Evolutionary conservation across 2,888 invertebrate genomes (phyloP).

Genomic region (Patella ulyssiponensis): DNA sequence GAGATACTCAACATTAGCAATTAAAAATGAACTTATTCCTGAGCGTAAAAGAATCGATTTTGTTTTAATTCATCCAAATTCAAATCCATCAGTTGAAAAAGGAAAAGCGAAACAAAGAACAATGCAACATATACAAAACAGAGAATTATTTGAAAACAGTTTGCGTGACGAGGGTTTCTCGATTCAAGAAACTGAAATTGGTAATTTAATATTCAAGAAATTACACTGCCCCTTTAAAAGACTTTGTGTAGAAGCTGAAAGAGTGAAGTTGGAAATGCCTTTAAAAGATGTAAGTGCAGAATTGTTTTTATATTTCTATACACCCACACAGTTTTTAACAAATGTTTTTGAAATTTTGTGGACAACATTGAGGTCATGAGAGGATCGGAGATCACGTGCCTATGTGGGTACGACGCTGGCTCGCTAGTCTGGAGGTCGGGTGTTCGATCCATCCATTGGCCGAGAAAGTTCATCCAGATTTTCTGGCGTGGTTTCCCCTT

Average conservation of each 20-base stretch:
- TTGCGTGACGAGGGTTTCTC: slow-evolving; percentile 61
- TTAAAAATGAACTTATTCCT: slow-evolving; percentile 38
- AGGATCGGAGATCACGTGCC: too few species aligned
- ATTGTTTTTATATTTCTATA: too few species aligned
- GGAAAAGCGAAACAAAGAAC: slow-evolving; percentile 34
- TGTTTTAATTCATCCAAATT: slow-evolving; percentile 58
- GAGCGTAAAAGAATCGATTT: slow-evolving; percentile 67
- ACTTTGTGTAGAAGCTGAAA: slow-evolving; percentile 68
- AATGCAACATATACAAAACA: slow-evolving; percentile 30
- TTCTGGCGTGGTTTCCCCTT: too few species aligned
- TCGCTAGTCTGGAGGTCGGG: too few species aligned
- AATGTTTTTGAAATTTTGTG: too few species aligned
- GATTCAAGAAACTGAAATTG: slow-evolving; percentile 51
- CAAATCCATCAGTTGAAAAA: slow-evolving; percentile 30
- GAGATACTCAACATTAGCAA: slow-evolving; percentile 52
- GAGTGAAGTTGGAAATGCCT: slow-evolving; percentile 68
- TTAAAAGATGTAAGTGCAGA: slow-evolving; percentile 62
- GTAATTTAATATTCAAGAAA: slow-evolving; percentile 51
- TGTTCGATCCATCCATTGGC: too few species aligned
- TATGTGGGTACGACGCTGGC: too few species aligned
- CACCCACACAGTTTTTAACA: too few species aligned
- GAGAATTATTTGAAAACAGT: slow-evolving; percentile 54
- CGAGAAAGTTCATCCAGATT: too few species aligned
- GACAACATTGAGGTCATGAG: too few species aligned
- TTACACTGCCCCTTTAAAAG: slow-evolving; percentile 67